Evolutionary conservation across 2,888 invertebrate genomes (phyloP).

Genomic region (Cryptocephalus primarius): DNA sequence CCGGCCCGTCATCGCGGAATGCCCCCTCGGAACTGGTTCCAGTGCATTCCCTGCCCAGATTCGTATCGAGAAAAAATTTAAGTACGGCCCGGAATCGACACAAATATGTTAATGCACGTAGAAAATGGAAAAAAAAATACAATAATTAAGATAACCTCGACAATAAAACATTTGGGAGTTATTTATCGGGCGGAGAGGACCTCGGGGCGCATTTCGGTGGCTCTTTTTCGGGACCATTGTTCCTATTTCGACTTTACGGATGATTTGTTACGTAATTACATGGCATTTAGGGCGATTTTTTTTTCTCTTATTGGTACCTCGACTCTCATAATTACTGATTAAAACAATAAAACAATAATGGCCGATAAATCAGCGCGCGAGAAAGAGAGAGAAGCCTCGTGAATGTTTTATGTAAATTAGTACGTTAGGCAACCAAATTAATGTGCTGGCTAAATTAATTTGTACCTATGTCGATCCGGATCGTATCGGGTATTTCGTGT

Average conservation of each 20-base stretch:
- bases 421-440: conserved; percentile 9
- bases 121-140: conserved; percentile 21
- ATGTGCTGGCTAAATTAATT: conserved; percentile 11
- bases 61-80: conserved; percentile 9
- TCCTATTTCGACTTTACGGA: conserved; percentile 13
- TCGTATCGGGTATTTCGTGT: conserved; percentile 7
- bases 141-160: conserved; percentile 35
- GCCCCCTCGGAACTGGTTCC: no score
- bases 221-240: conserved; percentile 15
- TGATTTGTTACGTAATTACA: conserved; percentile 26
- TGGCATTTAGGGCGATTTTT: conserved; percentile 20
- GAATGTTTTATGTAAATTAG: conserved; percentile 11
- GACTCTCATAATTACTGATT: conserved; percentile 15
- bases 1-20: no score
- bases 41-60: conserved; percentile 7
- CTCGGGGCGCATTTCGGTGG: conserved; percentile 22
- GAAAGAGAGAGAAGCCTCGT: conserved; percentile 2
- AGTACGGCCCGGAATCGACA: conserved; percentile 12
- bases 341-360: conserved; percentile 12
- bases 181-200: conserved; percentile 31
- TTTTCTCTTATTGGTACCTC: conserved; percentile 22
- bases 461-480: conserved; percentile 10
- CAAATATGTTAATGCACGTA: conserved; percentile 31
- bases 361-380: conserved; percentile 12
- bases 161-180: conserved; percentile 30